Conservation (phyloP, 2,797 vertebrate species). For the Nannoperca obscura region DNA sequence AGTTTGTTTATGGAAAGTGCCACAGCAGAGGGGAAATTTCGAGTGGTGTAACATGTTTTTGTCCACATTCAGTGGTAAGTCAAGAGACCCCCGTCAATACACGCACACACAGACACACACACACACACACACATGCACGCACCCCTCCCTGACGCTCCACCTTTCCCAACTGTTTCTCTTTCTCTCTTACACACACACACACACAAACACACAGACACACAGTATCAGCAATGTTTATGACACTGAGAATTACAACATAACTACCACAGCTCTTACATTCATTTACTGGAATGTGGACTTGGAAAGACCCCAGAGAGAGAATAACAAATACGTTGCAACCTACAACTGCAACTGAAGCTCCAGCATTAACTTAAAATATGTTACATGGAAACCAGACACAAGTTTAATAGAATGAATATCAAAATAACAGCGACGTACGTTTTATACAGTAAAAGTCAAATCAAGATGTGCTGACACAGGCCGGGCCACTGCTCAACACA, state of each 20-base stretch:
- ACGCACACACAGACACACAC: slow-evolving; percentile 7
- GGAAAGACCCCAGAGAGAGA: slow-evolving; percentile 66
- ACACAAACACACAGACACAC: slow-evolving; percentile 37
- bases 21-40: slow-evolving; percentile 68
- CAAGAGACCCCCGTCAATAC: slow-evolving; percentile 61
- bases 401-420: slow-evolving; percentile 15
- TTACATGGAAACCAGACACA: background rate
- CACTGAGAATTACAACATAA: slow-evolving; percentile 67
- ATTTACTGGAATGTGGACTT: slow-evolving; percentile 71
- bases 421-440: slow-evolving; percentile 21
- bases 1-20: slow-evolving; percentile 76
- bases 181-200: slow-evolving; percentile 1
- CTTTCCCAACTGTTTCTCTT: slow-evolving; percentile 33
- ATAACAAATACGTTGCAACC: slow-evolving; percentile 48
- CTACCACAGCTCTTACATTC: slow-evolving; percentile 59
- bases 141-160: slow-evolving; percentile 28
- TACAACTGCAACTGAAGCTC: slow-evolving; percentile 31
- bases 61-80: slow-evolving; percentile 62
- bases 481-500: slow-evolving; percentile 36
- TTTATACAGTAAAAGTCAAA: slow-evolving; percentile 39
- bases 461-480: slow-evolving; percentile 52
- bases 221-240: slow-evolving; percentile 62
- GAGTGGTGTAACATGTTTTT: slow-evolving; percentile 75
- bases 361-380: slow-evolving; percentile 18
- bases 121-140: slow-evolving; percentile 2